These are phyloP conservation scores for Thalassaphorura encarpata DNA, from an alignment of 1,140 invertebrate species.

Conservation along the genomic window DNA sequence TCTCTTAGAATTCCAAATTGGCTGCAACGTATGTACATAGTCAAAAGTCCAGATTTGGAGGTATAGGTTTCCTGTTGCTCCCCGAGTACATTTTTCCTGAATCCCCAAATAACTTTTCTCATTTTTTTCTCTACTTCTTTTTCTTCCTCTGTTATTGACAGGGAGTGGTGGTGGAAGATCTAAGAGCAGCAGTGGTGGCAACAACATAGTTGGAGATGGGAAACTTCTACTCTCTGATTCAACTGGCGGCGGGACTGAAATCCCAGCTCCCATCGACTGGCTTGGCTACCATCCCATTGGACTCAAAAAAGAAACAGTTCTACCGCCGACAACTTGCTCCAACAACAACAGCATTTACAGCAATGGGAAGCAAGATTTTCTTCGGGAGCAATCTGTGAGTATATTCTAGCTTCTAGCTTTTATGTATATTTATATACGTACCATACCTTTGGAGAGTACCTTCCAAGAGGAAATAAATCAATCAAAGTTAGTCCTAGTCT, in stretches of 20 bases:
- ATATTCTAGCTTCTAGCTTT: neutral
- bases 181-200: neutral
- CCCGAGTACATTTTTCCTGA: neutral
- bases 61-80: neutral
- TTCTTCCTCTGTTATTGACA: neutral
- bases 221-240: neutral
- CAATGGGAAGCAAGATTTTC: conserved; percentile 31
- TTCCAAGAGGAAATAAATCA: neutral
- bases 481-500: too few relatives aligned
- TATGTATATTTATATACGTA: neutral
- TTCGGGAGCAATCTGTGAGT: conserved; percentile 33
- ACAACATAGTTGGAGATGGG: neutral
- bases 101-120: neutral
- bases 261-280: conserved; percentile 25
- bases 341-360: conserved; percentile 32
- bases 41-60: neutral
- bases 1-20: too few relatives aligned
- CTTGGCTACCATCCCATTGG: conserved; percentile 31
- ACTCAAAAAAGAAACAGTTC: conserved; percentile 21
- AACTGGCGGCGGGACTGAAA: neutral
- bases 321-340: neutral
- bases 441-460: neutral
- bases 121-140: neutral
- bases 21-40: neutral
- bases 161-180: neutral